Conservation (phyloP, 1,140 invertebrate genomes). For the Neodiprion pinetum region DNA sequence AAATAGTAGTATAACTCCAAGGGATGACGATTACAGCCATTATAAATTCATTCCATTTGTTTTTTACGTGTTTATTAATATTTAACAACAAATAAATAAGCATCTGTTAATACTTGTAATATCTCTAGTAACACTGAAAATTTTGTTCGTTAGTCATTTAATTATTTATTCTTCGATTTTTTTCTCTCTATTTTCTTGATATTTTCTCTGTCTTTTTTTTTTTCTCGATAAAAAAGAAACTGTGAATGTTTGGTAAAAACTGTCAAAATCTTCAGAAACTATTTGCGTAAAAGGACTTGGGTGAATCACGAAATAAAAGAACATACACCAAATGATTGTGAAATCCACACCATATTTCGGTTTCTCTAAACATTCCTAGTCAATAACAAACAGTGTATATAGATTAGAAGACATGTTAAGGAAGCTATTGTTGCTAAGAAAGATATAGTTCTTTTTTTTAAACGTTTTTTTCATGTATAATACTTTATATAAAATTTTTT, state of each 20-base stretch:
- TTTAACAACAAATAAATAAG: conserved; percentile 61
- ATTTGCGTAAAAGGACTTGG: conserved; percentile 12
- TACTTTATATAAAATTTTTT: conserved; percentile 6
- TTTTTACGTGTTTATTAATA: conserved; percentile 40
- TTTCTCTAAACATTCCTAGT: conserved; percentile 49
- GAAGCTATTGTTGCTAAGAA: conserved; percentile 48
- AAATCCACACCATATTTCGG: conserved; percentile 48
- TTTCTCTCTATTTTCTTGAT: conserved; percentile 8
- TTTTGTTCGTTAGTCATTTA: conserved; percentile 42
- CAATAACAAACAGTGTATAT: conserved; percentile 46
- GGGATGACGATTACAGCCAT: conserved; percentile 53
- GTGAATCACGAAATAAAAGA: conserved; percentile 34
- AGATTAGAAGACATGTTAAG: conserved; percentile 53
- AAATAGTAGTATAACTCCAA: conserved; percentile 53
- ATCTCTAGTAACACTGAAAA: conserved; percentile 55
- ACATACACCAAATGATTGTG: background rate
- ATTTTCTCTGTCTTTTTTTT: background rate
- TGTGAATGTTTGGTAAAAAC: conserved; percentile 1
- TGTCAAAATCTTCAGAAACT: background rate
- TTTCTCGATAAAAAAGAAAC: background rate
- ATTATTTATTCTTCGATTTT: conserved; percentile 31
- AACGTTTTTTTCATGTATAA: background rate
- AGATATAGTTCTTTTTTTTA: conserved; percentile 18
- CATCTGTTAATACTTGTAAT: conserved; percentile 54
- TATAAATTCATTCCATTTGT: conserved; percentile 44